These are phyloP conservation scores for Drosophila melanosoma DNA, from an alignment of 2,888 invertebrate genomes.

Conservation along the genomic window DNA sequence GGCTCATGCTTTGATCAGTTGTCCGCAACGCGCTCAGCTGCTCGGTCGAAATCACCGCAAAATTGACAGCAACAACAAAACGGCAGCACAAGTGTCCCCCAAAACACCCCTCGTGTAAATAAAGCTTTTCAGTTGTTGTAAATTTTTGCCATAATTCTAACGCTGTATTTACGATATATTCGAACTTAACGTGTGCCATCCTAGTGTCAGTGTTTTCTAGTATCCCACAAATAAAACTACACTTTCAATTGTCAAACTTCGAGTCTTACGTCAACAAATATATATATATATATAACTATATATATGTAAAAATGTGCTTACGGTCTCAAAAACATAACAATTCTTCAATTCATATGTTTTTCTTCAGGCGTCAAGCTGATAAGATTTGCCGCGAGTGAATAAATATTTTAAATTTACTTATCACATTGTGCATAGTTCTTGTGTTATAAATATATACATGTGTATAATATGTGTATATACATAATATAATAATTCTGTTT, in stretches of 20 bases:
- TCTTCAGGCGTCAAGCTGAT: constrained; percentile 56
- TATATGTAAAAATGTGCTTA: constrained; percentile 7
- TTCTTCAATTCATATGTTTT: constrained; percentile 42
- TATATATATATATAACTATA: constrained; percentile 13
- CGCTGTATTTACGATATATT: constrained; percentile 27
- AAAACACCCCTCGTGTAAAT: not conserved
- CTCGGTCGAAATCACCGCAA: constrained; percentile 67
- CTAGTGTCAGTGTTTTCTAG: constrained; percentile 33
- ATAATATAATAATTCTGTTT: constrained; percentile 57
- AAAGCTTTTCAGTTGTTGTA: constrained; percentile 65
- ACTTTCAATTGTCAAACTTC: constrained; percentile 37
- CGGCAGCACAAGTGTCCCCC: constrained; percentile 26
- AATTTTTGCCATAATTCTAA: constrained; percentile 71
- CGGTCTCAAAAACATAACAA: constrained; percentile 31
- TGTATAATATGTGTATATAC: not conserved
- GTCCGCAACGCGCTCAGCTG: constrained; percentile 74
- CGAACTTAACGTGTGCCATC: constrained; percentile 52
- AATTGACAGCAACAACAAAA: constrained; percentile 75
- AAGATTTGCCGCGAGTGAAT: constrained; percentile 60
- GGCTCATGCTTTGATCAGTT: constrained; percentile 67
- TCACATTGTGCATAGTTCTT: constrained; percentile 61
- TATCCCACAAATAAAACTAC: constrained; percentile 12
- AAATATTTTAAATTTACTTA: constrained; percentile 55
- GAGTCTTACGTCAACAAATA: constrained; percentile 55
- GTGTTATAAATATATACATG: constrained; percentile 48